Percentiles rank a stretch among this genome's conserved stretches.
phyloP scores from a whole-genome alignment of 2,797 vertebrate genomes.

The Cossypha dichroa region DNA sequence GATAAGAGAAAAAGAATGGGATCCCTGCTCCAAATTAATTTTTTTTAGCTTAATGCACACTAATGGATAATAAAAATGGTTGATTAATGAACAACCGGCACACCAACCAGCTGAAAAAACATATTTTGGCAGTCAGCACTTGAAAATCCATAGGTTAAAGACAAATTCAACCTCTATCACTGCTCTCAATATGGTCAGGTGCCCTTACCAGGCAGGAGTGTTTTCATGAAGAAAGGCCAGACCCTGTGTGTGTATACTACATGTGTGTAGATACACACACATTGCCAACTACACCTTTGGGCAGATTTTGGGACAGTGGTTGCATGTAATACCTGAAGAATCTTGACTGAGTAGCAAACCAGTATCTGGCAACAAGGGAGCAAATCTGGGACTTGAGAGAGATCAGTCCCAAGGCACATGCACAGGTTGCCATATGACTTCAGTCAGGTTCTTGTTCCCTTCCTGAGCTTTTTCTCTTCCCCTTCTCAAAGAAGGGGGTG shows the following conservation, averaged over 20 bases:
- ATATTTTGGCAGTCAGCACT: constrained; percentile 28
- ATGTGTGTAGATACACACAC: not conserved
- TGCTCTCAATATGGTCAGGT: not conserved
- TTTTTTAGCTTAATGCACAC: constrained; percentile 56
- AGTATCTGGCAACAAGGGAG: not conserved
- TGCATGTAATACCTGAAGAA: not conserved
- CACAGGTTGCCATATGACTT: not conserved
- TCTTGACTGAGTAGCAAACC: not conserved
- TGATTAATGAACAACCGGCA: constrained; percentile 5
- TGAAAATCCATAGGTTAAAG: constrained; percentile 48
- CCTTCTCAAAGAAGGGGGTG: not conserved
- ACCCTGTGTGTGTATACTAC: not conserved
- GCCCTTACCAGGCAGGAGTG: not conserved
- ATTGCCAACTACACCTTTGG: not conserved
- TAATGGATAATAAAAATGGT: constrained; percentile 68
- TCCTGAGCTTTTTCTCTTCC: not conserved
- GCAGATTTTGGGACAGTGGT: not conserved
- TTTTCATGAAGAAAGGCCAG: not conserved
- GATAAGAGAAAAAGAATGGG: constrained; percentile 64
- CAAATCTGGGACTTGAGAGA: not conserved
- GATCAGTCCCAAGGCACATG: not conserved
- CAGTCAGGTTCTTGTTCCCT: not conserved
- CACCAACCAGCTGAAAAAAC: constrained; percentile 50
- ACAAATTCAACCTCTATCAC: not conserved
- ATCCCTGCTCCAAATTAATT: constrained; percentile 42